Evolutionary conservation across 23 tunicate species (phyloP).

Genomic region (Halocynthia aurantium): DNA sequence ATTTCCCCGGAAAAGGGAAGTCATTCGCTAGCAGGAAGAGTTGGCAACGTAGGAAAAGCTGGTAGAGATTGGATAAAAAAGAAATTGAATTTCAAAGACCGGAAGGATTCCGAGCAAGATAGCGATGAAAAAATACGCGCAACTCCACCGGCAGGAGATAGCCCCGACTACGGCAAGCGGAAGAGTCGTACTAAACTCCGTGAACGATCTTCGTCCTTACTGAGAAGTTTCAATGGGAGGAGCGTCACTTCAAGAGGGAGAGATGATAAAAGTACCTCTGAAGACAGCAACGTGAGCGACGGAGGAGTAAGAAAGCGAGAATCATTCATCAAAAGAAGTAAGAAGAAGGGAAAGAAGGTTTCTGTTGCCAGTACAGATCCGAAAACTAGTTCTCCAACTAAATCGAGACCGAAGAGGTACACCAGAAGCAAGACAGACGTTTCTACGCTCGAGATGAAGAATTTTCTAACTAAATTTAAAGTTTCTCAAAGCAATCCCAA

Average conservation of each 20-base stretch:
- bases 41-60: constrained; percentile 38
- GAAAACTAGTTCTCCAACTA: constrained; percentile 21
- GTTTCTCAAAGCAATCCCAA: constrained; percentile 46
- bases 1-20: constrained; percentile 4
- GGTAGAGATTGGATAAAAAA: constrained; percentile 82
- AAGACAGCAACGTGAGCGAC: constrained; percentile 35
- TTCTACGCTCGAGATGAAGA: constrained; percentile 59
- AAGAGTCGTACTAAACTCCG: constrained; percentile 10
- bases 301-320: background rate
- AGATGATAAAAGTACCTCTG: constrained; percentile 32
- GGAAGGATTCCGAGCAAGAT: constrained; percentile 4
- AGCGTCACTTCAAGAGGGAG: background rate
- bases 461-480: constrained; percentile 40
- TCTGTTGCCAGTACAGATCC: background rate
- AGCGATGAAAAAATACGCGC: background rate
- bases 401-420: constrained; percentile 51
- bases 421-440: constrained; percentile 78
- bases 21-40: constrained; percentile 14
- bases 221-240: constrained; percentile 23
- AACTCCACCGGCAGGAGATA: background rate
- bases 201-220: constrained; percentile 27
- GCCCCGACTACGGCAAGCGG: constrained; percentile 5
- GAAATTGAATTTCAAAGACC: constrained; percentile 36
- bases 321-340: background rate
- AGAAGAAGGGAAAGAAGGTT: constrained; percentile 23